phyloP scores from a whole-genome alignment of 2,113 vertebrate species.

The Miniopterus natalensis region DNA sequence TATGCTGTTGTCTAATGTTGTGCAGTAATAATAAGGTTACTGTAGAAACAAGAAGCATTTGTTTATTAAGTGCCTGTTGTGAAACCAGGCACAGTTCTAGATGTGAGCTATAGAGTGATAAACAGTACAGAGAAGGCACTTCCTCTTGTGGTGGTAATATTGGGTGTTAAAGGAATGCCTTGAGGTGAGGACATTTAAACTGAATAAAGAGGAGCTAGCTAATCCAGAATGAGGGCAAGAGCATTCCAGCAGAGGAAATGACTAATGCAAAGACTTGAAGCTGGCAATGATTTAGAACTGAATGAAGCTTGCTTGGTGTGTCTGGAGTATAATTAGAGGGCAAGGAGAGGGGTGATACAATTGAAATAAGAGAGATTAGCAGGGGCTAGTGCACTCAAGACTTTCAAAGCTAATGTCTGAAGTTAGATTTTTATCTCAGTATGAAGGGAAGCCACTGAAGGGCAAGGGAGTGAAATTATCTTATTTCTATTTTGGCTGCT shows the following conservation, averaged over 20 bases:
- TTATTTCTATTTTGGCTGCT: constrained; percentile 28
- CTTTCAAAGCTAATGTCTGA: not conserved
- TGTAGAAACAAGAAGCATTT: not conserved
- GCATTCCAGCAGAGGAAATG: not conserved
- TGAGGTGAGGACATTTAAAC: constrained; percentile 29
- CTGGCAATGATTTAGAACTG: not conserved
- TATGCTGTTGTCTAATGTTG: not conserved
- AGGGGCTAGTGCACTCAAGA: not conserved
- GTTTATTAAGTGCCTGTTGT: not conserved
- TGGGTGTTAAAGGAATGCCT: not conserved
- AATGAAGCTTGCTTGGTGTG: not conserved
- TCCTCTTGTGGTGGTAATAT: not conserved
- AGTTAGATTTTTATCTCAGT: constrained; percentile 50
- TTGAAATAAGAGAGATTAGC: not conserved
- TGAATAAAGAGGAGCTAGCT: not conserved
- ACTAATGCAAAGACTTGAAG: not conserved
- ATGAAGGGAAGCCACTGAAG: not conserved
- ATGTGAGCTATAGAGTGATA: not conserved
- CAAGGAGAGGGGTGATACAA: not conserved
- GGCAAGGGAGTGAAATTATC: not conserved
- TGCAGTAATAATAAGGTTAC: not conserved
- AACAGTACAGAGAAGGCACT: not conserved
- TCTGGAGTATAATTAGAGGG: constrained; percentile 4
- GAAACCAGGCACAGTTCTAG: not conserved
- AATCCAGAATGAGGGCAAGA: not conserved